Evolutionary conservation across 2,888 invertebrate genomes (phyloP), one percentile per base, ranked within the genome.

Genomic region (Abrostola triplasia): DNA sequence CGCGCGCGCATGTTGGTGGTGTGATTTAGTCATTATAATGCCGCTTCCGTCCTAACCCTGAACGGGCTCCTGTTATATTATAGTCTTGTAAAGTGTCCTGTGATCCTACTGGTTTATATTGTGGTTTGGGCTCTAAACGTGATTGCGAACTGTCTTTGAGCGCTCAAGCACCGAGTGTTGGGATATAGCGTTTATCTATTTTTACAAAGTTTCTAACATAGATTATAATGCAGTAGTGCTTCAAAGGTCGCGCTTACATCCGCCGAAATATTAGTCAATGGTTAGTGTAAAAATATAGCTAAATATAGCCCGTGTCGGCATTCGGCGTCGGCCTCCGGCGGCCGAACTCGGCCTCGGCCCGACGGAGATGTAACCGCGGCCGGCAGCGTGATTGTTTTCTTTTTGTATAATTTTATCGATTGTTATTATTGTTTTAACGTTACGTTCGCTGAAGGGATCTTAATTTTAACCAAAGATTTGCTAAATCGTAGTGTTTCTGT

Each of bases 391-490:
- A 57, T 86, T 84, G 87, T 86, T 86, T 86, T 84, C 72, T 76
- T 83, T 82, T 78, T 82, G 79, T 77, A 81, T 80, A 82, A 77
- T 84, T 84, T 82, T 84, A 79, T 79, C 76, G 81, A 79, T 81
- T 88, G 88, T 87, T 88, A 89, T 86, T 66, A 78, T 86, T 86
- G 87, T 90, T 90, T 90, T 83, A 87, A 72, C 76, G 75, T 72
- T 67, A 77, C 67, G 67, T 82, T 76, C 80, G 83, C 83, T 80
- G 79, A 83, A 81, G 71, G 88, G 88, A 88, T 89, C 87, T 88
- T 88, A 85, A 73, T 79, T 84, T 84, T 90, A 90, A 90, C 91
- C 91, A 91, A 91, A 91, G 91, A 91, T 84, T 85, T 82, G 84
- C 87, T 84, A 84, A 86, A 86, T 87, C 73, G 67, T 72, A 79